phyloP scores from a whole-genome alignment of 2,888 invertebrate genomes.

The Coelinius sp. region DNA sequence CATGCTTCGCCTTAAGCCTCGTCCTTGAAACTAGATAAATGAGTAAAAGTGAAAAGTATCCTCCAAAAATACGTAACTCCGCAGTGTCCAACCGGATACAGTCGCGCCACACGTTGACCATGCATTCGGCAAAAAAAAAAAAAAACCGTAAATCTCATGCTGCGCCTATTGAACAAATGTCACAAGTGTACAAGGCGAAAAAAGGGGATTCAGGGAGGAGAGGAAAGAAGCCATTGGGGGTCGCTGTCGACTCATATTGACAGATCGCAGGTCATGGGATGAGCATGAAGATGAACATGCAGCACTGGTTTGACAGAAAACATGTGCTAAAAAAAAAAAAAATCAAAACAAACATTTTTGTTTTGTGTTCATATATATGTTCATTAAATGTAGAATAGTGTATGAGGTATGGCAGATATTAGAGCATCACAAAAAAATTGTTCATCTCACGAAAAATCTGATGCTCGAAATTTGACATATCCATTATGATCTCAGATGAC shows the following conservation, averaged over 20 bases:
- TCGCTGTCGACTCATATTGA: not conserved
- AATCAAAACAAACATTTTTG: too few species aligned
- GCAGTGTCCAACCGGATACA: conserved; percentile 13
- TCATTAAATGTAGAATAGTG: too few species aligned
- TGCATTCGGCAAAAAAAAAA: too few species aligned
- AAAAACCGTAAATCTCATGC: conserved; percentile 11
- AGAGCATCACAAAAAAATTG: not conserved
- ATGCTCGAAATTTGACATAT: conserved; percentile 24
- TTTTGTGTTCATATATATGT: too few species aligned
- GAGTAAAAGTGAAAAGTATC: conserved; percentile 12
- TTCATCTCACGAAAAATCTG: not conserved
- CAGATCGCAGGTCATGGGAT: conserved; percentile 1
- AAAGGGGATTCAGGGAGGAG: not conserved
- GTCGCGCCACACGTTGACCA: conserved; percentile 20
- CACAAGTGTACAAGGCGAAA: not conserved
- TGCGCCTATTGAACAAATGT: conserved; percentile 9
- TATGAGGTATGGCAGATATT: too few species aligned
- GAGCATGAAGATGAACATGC: too few species aligned
- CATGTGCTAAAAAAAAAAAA: too few species aligned
- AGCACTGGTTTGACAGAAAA: too few species aligned
- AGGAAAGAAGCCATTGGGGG: not conserved
- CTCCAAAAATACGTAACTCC: conserved; percentile 3
- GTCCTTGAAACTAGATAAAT: conserved; percentile 16
- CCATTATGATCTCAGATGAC: conserved; percentile 62
- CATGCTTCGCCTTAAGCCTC: not conserved